phyloP scores from a whole-genome alignment of 2,113 vertebrate species.

The Carettochelys insculpta region DNA sequence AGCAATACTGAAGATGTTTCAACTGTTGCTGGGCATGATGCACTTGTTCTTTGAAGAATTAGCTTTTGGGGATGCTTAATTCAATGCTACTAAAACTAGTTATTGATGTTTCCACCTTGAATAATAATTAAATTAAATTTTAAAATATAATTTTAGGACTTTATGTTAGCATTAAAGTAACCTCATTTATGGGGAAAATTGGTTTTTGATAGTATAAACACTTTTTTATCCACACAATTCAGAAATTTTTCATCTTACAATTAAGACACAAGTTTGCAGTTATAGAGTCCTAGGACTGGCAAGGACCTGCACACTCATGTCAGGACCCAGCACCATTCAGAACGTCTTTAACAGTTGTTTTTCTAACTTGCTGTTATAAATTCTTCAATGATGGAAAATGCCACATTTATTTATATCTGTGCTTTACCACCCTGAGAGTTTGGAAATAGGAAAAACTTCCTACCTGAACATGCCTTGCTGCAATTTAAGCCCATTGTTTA shows the following conservation, averaged over 20 bases:
- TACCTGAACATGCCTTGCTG: no score
- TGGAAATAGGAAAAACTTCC: no score
- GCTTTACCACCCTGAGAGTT: no score
- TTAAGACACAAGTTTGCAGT: not conserved
- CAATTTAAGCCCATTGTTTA: no score
- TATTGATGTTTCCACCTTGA: not conserved
- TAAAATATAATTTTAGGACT: not conserved
- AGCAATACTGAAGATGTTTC: not conserved
- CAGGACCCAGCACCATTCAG: no score
- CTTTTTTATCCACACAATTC: not conserved
- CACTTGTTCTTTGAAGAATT: not conserved
- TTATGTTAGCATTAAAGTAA: not conserved
- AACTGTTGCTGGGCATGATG: not conserved
- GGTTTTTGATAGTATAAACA: not conserved
- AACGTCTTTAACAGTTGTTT: no score
- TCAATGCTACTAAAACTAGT: not conserved
- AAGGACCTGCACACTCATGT: no score
- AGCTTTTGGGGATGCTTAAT: not conserved
- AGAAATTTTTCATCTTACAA: not conserved
- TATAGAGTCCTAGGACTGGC: no score
- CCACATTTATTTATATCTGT: no score
- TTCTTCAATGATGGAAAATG: no score
- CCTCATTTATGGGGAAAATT: not conserved
- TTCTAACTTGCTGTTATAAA: no score
- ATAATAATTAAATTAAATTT: not conserved